Evolutionary conservation across 2,888 invertebrate genomes (phyloP), one percentile per base, ranked within the genome.

Genomic region (Germaria angustata): DNA sequence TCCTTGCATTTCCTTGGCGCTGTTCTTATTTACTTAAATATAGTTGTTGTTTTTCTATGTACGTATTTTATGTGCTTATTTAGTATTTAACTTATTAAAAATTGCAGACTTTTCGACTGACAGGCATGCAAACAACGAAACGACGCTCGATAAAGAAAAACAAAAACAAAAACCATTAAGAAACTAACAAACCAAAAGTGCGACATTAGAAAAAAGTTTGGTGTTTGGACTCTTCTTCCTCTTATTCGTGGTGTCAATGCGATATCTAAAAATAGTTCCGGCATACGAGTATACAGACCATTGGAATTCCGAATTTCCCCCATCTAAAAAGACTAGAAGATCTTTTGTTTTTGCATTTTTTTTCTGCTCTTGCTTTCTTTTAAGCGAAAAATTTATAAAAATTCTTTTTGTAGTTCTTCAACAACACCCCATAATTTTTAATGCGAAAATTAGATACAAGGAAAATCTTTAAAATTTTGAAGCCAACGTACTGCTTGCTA

Each of bases 81-180:
- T 76, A 46, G 61, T 49, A 59, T 72, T 66, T 59, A 57, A 72
- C 46, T 59, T 85, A 84, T 87, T 87, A 88, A 88, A 87, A 86
- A 87, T 80, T 76, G 78, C 80, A 80, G 82, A 84, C 84, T 75
- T 77, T 73, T 34, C 66, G 86, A 86, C 88, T 76, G 80, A 77
- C 76, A 79, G 83, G 65, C 80, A 63, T 77, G 11, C 68, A 80
- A 71, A 69, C 69, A 80, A 59, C 59, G 6, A 73, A 73, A 61
- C 34, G 57, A 61, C 44, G 61, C 66, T 66, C 61, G 28, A 71
- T 59, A 32, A 15, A 34, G n/a, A 66, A 9, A 51, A 13, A 41
- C n/a, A 51, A 22, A 13, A 53, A 34, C 9, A 53, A 69, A 44
- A 34, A 17, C 49, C 32, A 24, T 13, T n/a, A 32, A n/a, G 13